These are phyloP conservation scores for Passer domesticus DNA, from an alignment of 2,113 vertebrate species.

Conservation along the genomic window DNA sequence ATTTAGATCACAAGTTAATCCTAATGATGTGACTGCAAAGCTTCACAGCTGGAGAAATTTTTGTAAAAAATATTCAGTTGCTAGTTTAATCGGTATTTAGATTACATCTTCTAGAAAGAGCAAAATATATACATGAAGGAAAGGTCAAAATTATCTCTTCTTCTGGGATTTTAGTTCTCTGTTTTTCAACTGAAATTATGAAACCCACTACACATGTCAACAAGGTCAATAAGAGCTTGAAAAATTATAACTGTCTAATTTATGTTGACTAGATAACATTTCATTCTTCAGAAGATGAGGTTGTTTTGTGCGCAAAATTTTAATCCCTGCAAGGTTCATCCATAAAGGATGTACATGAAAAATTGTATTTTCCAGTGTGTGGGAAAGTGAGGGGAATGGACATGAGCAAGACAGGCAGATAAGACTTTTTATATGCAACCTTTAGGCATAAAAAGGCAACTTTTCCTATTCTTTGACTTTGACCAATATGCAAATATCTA, in stretches of 20 bases:
- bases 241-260: neutral
- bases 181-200: neutral
- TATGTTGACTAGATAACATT: neutral
- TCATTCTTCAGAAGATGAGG: neutral
- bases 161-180: neutral
- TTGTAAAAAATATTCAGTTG: neutral
- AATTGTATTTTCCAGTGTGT: neutral
- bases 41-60: neutral
- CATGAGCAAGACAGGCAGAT: neutral
- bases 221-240: neutral
- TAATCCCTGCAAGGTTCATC: neutral
- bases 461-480: neutral
- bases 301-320: neutral
- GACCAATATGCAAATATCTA: neutral
- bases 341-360: neutral
- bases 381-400: neutral
- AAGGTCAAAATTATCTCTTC: neutral
- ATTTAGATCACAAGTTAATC: constrained; percentile 49
- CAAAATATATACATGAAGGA: neutral
- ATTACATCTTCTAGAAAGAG: neutral
- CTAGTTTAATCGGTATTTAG: neutral
- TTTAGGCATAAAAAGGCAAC: neutral
- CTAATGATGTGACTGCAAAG: neutral
- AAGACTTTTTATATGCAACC: neutral
- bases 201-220: neutral